A percentile compares a stretch with the other conserved stretches of the same genome.
These are phyloP conservation scores for Athetis lepigone DNA, from an alignment of 2,888 invertebrate genomes.

Conservation along the genomic window DNA sequence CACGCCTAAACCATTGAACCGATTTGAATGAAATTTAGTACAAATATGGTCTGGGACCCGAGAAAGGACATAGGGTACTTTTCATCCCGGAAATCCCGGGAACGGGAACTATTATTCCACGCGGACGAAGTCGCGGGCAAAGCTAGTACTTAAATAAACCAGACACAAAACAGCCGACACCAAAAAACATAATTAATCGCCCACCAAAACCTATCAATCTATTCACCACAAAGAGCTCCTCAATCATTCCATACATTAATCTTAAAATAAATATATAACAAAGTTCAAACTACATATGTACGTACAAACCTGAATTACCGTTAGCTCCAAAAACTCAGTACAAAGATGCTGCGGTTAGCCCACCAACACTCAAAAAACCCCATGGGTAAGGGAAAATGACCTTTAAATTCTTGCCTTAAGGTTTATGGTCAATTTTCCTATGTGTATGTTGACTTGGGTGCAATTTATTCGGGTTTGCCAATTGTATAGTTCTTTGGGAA, in stretches of 20 bases:
- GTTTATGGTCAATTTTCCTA: slow-evolving; percentile 17
- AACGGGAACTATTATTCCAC: no score
- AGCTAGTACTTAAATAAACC: no score
- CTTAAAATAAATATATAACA: slow-evolving; percentile 50
- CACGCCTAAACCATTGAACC: no score
- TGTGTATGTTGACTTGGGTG: slow-evolving; percentile 11
- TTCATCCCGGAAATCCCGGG: no score
- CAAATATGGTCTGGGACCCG: no score
- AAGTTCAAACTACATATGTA: slow-evolving; percentile 59
- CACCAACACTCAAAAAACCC: slow-evolving; percentile 26
- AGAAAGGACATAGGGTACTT: no score
- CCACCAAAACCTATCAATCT: slow-evolving; percentile 14
- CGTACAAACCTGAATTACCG: slow-evolving; percentile 82
- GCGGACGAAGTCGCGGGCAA: no score
- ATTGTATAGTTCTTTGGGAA: slow-evolving; percentile 67
- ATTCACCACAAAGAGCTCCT: slow-evolving; percentile 10
- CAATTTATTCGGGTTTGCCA: slow-evolving; percentile 68
- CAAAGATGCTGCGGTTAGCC: slow-evolving; percentile 79
- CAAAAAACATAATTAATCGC: slow-evolving; percentile 29
- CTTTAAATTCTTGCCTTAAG: slow-evolving; percentile 45
- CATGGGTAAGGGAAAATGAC: slow-evolving; percentile 5
- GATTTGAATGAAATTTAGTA: no score
- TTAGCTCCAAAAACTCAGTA: slow-evolving; percentile 77
- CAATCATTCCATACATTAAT: slow-evolving; percentile 39
- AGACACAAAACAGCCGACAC: slow-evolving; percentile 4